phyloP scores from a whole-genome alignment of 2,113 vertebrate genomes.

The Oryzias javanicus region DNA sequence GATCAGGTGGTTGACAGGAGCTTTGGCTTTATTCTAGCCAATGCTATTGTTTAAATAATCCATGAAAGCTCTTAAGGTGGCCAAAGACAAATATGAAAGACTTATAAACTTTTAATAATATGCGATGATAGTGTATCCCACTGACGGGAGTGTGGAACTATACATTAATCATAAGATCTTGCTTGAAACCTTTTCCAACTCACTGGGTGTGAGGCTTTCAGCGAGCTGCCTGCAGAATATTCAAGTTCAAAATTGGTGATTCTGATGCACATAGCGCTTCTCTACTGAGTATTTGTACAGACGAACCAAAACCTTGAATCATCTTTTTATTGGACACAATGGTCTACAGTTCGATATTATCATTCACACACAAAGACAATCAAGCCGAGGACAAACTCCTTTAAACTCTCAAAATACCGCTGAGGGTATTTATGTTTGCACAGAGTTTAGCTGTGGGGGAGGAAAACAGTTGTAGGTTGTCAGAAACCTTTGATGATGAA shows the following conservation, averaged over 20 bases:
- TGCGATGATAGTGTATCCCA: constrained; percentile 68
- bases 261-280: constrained; percentile 22
- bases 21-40: constrained; percentile 46
- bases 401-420: constrained; percentile 47
- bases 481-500: constrained; percentile 70
- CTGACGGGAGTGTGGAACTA: constrained; percentile 61
- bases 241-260: constrained; percentile 21
- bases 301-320: constrained; percentile 21
- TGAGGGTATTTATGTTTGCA: constrained; percentile 63
- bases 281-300: constrained; percentile 6
- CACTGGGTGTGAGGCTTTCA: constrained; percentile 51
- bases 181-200: constrained; percentile 45
- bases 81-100: constrained; percentile 47
- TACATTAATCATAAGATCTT: constrained; percentile 66
- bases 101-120: constrained; percentile 76
- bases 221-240: constrained; percentile 9
- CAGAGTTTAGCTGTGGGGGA: constrained; percentile 64
- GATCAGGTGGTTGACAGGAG: constrained; percentile 45
- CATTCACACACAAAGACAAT: constrained; percentile 41
- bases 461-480: constrained; percentile 71
- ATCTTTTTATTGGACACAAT: constrained; percentile 30
- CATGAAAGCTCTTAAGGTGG: constrained; percentile 67
- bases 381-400: constrained; percentile 40
- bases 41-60: constrained; percentile 66
- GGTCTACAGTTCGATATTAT: constrained; percentile 10